These are phyloP conservation scores for Bambusicola thoracicus DNA, from an alignment of 2,113 vertebrate genomes.

Conservation along the genomic window DNA sequence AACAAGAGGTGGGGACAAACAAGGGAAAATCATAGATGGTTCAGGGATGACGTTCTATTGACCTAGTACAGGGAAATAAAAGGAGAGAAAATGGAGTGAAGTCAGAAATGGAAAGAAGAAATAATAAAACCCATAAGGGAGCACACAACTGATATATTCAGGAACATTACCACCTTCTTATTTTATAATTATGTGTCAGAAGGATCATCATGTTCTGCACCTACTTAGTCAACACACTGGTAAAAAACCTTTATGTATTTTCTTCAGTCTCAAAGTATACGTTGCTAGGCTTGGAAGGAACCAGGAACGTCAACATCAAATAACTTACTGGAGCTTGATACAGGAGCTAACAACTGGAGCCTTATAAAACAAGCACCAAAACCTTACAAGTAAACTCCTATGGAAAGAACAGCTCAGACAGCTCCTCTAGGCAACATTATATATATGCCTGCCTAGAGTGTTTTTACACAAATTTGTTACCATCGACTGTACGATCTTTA, in stretches of 20 bases:
- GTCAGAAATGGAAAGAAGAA: constrained; percentile 18
- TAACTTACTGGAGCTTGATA: constrained; percentile 14
- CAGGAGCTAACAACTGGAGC: not conserved
- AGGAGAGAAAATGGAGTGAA: not conserved
- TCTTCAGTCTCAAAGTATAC: not conserved
- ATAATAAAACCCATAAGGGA: constrained; percentile 8
- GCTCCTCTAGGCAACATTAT: constrained; percentile 35
- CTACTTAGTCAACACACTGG: constrained; percentile 2
- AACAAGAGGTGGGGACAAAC: not conserved
- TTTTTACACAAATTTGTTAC: constrained; percentile 57
- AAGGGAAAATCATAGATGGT: not conserved
- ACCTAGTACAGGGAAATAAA: not conserved
- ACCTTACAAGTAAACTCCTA: not conserved
- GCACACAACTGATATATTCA: not conserved
- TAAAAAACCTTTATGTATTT: constrained; percentile 28
- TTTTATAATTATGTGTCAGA: constrained; percentile 54
- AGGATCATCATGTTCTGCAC: constrained; percentile 28
- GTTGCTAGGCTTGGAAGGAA: not conserved
- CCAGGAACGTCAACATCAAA: not conserved
- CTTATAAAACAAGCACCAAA: constrained; percentile 22
- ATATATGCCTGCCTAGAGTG: constrained; percentile 31
- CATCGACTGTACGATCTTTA: constrained; percentile 18
- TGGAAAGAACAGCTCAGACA: constrained; percentile 62
- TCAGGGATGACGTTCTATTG: not conserved
- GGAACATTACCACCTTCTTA: constrained; percentile 14